These are phyloP conservation scores for Acleris holmiana DNA, from an alignment of 2,888 invertebrate genomes.

Conservation along the genomic window DNA sequence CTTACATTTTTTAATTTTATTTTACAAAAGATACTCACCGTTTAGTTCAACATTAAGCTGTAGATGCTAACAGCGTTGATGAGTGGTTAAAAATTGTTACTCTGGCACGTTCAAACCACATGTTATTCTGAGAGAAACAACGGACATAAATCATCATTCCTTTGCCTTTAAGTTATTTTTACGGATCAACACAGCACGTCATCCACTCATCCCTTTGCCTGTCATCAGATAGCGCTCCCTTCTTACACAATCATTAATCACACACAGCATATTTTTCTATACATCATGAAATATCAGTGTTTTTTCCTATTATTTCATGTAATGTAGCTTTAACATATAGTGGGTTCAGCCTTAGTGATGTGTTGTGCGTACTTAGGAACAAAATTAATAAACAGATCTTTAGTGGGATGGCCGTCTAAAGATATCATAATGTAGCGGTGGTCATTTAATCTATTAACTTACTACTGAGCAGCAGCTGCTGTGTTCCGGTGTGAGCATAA, in stretches of 20 bases:
- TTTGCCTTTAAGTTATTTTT: neutral
- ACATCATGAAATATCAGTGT: neutral
- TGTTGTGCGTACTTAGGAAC: too few species aligned
- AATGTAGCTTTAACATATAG: neutral
- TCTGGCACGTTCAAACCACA: too few species aligned
- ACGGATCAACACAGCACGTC: neutral
- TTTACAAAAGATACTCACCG: neutral
- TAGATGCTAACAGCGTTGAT: neutral
- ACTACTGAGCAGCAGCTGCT: too few species aligned
- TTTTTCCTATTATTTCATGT: neutral
- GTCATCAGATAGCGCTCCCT: neutral
- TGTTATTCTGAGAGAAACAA: neutral
- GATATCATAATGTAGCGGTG: too few species aligned
- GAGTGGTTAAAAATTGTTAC: neutral
- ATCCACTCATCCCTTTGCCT: constrained; percentile 3
- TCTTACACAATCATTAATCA: neutral
- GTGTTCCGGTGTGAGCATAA: too few species aligned
- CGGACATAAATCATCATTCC: neutral
- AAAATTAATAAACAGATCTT: too few species aligned
- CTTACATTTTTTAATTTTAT: neutral
- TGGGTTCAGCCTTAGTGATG: too few species aligned
- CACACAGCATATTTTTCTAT: neutral
- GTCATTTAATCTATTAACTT: too few species aligned
- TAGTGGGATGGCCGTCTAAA: too few species aligned
- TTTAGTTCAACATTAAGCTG: neutral